Evolutionary conservation across 2,888 invertebrate species (phyloP), one percentile per base, ranked within the genome.

Genomic region (Rhagium mordax): DNA sequence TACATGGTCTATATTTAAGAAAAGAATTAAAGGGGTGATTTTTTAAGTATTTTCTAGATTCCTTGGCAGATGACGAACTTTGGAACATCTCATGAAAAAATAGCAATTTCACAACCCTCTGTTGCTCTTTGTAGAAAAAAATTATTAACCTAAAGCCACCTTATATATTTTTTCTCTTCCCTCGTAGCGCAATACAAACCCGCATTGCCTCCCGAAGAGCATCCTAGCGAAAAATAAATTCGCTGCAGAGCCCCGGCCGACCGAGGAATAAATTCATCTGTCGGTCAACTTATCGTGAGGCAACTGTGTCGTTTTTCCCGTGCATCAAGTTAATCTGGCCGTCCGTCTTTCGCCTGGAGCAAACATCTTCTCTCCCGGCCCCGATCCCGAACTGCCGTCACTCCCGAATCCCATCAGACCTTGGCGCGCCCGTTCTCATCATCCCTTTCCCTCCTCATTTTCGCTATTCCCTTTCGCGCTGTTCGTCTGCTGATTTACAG

Each of bases 401-500:
- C 53, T 65, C 71, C 71, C 70, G 76, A 76, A 74, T 78, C 78
- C 78, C 78, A 78, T 78, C 78, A 79, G 77, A 72, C 74, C 70
- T 49, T 47, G 67, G 71, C 72, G 72, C 74, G 74, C 81, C 79
- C 78, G 77, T 81, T 79, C 78, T 80, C 80, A 78, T 81, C 79
- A 80, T 81, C 78, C 81, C 78, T 78, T 82, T 81, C 81, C 79
- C 80, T 78, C 79, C 83, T 76, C 81, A 80, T 81, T 81, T 77
- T 79, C 79, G 79, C 79, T 74, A 76, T 81, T 82, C 80, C 79
- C 79, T 79, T 77, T 79, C 78, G 74, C 75, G 73, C 79, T 73
- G 78, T 81, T 81, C 78, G 79, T 73, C 67, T 67, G 62, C 79
- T 82, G 82, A 82, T 83, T 83, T 83, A 83, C 80, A 73, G 74